Percentiles rank a stretch among this genome's conserved stretches.
phyloP scores from a whole-genome alignment of 2,888 invertebrate species.

The Drosophila algonquin region DNA sequence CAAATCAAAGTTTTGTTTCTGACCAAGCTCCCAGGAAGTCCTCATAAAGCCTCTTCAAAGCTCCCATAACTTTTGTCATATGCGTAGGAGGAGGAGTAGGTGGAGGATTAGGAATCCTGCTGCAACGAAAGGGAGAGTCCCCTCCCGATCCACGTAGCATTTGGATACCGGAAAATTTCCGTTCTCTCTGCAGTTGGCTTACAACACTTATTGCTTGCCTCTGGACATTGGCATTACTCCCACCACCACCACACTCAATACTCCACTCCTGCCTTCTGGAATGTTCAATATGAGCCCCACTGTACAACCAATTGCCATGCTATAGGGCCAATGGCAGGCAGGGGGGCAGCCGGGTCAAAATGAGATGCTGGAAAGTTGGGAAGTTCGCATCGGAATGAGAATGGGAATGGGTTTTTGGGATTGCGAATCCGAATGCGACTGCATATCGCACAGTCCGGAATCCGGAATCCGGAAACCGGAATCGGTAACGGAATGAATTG shows the following conservation, averaged over 20 bases:
- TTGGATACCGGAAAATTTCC: neutral
- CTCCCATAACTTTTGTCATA: constrained; percentile 44
- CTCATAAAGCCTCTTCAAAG: constrained; percentile 40
- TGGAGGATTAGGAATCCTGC: neutral
- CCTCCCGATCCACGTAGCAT: neutral
- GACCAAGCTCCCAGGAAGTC: constrained; percentile 37
- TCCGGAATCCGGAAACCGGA: constrained; percentile 1
- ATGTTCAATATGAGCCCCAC: constrained; percentile 66
- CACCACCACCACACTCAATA: neutral
- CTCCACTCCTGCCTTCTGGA: constrained; percentile 51
- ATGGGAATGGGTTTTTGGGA: neutral
- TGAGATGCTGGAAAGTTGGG: constrained; percentile 35
- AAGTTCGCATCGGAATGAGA: constrained; percentile 21
- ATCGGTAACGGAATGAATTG: constrained; percentile 20
- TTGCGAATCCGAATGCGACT: neutral
- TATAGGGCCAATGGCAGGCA: neutral
- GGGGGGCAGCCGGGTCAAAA: constrained; percentile 1
- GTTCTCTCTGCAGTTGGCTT: constrained; percentile 28
- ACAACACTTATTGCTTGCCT: constrained; percentile 27
- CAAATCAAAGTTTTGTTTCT: constrained; percentile 69
- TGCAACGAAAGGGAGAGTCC: neutral
- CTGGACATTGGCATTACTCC: constrained; percentile 20
- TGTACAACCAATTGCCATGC: constrained; percentile 33
- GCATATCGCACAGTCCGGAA: neutral
- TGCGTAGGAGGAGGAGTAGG: constrained; percentile 29